Base-by-base conservation (phyloP, 1,140 invertebrate species). In the Hyphantria cunea region DNA sequence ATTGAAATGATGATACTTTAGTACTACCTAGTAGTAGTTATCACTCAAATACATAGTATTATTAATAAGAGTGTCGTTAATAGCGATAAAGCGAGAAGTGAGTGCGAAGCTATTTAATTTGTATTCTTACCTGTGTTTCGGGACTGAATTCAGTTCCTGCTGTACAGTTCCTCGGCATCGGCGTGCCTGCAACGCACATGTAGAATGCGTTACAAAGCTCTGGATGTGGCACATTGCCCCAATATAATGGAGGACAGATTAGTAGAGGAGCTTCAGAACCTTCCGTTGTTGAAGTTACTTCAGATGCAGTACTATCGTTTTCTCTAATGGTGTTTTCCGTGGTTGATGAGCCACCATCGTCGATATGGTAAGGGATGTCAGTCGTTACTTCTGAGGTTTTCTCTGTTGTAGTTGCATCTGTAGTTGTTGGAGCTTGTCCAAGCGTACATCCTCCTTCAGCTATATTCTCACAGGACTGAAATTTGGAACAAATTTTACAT, bases 81-180 rank as follows among this genome's bases (percentile, higher is more conserved):
- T n/a, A n/a, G n/a, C n/a, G n/a, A n/a, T n/a, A n/a, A n/a, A n/a
- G n/a, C n/a, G n/a, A n/a, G n/a, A n/a, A n/a, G n/a, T n/a, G 5
- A 25, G 17, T 25, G 5, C 17, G 5, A 25, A 25, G 17, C 17
- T n/a, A 25, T 48, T 25, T 8, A 25, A 12, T 17, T 14, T 8
- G 4, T 10, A 0, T 0, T 34, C 39, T 53, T 41, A 53, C 51
- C 11, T 53, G 32, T 17, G 15, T n/a, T 6, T 51, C 11, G 17
- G 37, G 17, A 11, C 56, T 48, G 37, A 68, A 81, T 48, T 81
- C 74, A 8, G 66, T 64, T 15, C 76, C 76, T 8, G 33, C 25
- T 1, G 48, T 44, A 17, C 79, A 82, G 31, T 34, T 63, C 10
- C 66, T 37, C 11, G 13, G 58, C 51, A 68, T 25, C 4, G 48